Conservation (phyloP, 2,888 invertebrate species). For the Nasonovia ribisnigri region DNA sequence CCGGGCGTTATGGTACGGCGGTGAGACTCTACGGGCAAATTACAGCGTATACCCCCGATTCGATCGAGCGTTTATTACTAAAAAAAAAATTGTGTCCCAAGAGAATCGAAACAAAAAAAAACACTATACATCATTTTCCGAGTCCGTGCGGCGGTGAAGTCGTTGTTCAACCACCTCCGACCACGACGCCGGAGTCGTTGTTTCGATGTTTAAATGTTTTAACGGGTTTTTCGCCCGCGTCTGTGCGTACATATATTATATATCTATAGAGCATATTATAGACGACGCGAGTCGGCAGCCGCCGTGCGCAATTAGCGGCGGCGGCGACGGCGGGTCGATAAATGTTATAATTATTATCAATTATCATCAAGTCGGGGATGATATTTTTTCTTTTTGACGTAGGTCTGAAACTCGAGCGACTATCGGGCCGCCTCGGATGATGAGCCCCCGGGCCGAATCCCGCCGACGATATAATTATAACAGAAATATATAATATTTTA, state of each 20-base stretch:
- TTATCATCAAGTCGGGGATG: conserved; percentile 49
- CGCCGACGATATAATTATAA: conserved; percentile 53
- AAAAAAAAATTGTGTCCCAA: conserved; percentile 19
- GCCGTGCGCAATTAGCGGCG: conserved; percentile 43
- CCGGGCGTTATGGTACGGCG: conserved; percentile 3
- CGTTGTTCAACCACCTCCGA: background rate
- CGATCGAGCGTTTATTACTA: conserved; percentile 26
- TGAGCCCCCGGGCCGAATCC: conserved; percentile 43
- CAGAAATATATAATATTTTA: background rate
- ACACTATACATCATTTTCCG: conserved; percentile 3
- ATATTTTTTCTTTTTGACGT: conserved; percentile 54
- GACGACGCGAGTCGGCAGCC: background rate
- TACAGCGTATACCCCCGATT: background rate
- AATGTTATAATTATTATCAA: conserved; percentile 65
- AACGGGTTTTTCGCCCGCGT: conserved; percentile 49
- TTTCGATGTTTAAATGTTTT: background rate
- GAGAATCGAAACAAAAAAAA: conserved; percentile 18
- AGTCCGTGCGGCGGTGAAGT: background rate
- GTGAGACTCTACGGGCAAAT: background rate
- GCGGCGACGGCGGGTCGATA: conserved; percentile 58
- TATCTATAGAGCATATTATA: background rate
- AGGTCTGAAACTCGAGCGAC: conserved; percentile 50
- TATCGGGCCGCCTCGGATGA: conserved; percentile 19
- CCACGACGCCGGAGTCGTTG: background rate
- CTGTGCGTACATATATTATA: background rate